Base-by-base conservation (phyloP, 2,113 vertebrate genomes). In the Carassius gibelio region DNA sequence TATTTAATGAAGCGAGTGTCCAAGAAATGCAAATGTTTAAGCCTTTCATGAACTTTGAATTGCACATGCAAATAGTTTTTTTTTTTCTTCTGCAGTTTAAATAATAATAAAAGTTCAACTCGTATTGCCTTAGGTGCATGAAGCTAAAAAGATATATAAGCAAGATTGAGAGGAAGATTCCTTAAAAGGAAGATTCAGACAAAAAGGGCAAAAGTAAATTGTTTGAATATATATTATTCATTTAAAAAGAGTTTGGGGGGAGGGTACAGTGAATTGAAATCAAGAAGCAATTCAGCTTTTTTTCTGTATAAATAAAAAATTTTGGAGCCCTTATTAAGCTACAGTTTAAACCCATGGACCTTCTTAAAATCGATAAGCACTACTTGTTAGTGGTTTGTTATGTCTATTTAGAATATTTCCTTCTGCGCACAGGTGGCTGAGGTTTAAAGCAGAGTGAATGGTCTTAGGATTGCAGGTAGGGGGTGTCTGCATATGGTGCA, bases 391-490 rank as follows among this genome's bases (percentile, higher is more conserved):
- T 10, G 52, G 7, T 38, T 78, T 75, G 5, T 75, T 75, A 75
- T 17, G 30, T 76, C 26, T 9, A 34, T 57, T 62, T 45, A 80
- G 36, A 38, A 80, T 42, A 79, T 61, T 55, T 42, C 36, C 26
- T 42, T 55, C 62, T 45, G 23, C 64, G 14, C 80, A 69, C 80
- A 82, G 64, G 66, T 83, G 50, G 81, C 68, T 74, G 17, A 72
- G 81, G 72, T 26, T 57, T 79, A 48, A 36, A 71, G 34, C 45
- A 26, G 36, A 45, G 77, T 38, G 42, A 48, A 34, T 52, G 57
- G 1, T 55, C 50, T 66, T 55, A 71, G 42, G 81, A 75, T 79
- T 64, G 30, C 21, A 66, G 59, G 61, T 74, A 68, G 71, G 59
- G 59, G 81, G 59, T 74, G 48, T 75, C 4, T 71, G 34, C 34